Evolutionary conservation across 35 echinoderm and acorn worm genomes (phyloP).

Genomic region (Strongylocentrotus purpuratus): DNA sequence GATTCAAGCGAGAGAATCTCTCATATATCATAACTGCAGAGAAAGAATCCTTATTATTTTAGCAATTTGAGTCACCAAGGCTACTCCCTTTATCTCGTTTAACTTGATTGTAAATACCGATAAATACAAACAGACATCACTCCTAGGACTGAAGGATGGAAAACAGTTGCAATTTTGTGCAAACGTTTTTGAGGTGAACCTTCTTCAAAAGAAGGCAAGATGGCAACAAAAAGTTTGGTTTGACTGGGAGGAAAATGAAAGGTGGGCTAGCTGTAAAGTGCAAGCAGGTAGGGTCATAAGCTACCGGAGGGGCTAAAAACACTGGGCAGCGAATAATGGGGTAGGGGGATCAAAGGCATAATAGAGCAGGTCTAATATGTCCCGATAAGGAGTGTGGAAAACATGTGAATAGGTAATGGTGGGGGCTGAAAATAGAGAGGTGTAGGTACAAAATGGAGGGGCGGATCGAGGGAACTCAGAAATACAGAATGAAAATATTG

Average conservation of each 20-base stretch:
- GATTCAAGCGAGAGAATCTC: background rate
- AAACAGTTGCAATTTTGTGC: background rate
- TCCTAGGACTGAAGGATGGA: background rate
- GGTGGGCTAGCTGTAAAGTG: conserved; percentile 1
- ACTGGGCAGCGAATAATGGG: conserved; percentile 32
- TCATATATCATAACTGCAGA: background rate
- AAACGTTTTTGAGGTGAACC: conserved; percentile 7
- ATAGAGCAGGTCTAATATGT: background rate
- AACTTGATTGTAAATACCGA: conserved; percentile 18
- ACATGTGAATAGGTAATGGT: background rate
- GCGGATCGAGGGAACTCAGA: background rate
- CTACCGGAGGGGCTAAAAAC: conserved; percentile 50
- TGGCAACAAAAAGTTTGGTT: conserved; percentile 23
- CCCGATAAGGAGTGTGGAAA: background rate
- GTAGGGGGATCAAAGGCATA: background rate
- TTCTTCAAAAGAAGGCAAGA: background rate
- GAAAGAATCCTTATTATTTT: background rate
- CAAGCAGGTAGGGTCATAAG: conserved; percentile 13
- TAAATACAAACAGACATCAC: background rate
- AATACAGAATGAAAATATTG: background rate
- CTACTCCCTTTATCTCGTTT: background rate
- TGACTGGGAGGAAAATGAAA: conserved; percentile 20
- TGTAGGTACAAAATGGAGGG: background rate
- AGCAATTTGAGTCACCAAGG: background rate
- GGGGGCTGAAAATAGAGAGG: background rate